These are phyloP conservation scores for Limnothrissa miodon DNA, from an alignment of 2,113 vertebrate genomes.

Conservation along the genomic window DNA sequence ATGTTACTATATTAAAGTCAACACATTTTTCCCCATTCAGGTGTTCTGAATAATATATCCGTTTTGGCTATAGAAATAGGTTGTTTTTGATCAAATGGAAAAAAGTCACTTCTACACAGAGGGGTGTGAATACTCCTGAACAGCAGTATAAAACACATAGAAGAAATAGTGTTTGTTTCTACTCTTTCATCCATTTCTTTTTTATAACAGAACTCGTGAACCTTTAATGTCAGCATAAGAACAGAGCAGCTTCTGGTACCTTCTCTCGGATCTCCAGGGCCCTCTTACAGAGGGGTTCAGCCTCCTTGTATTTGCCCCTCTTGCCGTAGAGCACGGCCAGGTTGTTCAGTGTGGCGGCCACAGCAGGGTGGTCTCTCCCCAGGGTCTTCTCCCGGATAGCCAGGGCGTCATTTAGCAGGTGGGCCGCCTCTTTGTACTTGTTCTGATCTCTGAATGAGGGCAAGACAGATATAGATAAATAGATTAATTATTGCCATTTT, in stretches of 20 bases:
- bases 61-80: too few relatives aligned
- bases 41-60: too few relatives aligned
- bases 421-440: conserved; percentile 88
- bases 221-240: neutral
- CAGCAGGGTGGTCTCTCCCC: conserved; percentile 84
- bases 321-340: conserved; percentile 85
- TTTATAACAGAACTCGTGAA: neutral
- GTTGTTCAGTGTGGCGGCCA: conserved; percentile 87
- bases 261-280: conserved; percentile 89
- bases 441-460: conserved; percentile 80
- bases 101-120: too few relatives aligned
- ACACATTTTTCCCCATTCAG: too few relatives aligned
- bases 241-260: conserved; percentile 47
- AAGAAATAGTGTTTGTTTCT: neutral
- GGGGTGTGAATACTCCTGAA: too few relatives aligned
- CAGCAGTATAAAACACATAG: too few relatives aligned
- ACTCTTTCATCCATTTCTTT: neutral
- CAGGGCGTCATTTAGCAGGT: conserved; percentile 85
- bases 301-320: conserved; percentile 86
- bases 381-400: conserved; percentile 88
- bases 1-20: neutral
- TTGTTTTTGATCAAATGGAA: too few relatives aligned
- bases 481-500: too few relatives aligned
- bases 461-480: too few relatives aligned
- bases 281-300: conserved; percentile 84